These are phyloP conservation scores for Cyaniris semiargus DNA, from an alignment of 2,888 invertebrate species.

Conservation along the genomic window DNA sequence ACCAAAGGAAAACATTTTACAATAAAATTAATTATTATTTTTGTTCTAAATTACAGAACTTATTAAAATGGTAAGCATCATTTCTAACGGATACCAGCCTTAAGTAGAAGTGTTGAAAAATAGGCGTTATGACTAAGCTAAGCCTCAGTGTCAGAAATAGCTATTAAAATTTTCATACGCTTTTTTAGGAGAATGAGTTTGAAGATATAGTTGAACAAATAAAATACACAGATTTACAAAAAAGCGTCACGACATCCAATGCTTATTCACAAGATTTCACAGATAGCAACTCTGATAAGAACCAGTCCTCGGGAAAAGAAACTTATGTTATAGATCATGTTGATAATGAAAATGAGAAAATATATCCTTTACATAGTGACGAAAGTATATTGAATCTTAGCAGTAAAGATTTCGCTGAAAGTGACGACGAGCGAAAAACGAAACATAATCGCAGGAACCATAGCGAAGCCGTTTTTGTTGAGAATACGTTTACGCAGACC, in stretches of 20 bases:
- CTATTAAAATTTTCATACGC: too few species aligned
- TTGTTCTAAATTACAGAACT: constrained; percentile 60
- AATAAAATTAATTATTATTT: constrained; percentile 56
- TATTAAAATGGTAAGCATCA: constrained; percentile 57
- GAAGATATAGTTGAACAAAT: constrained; percentile 65
- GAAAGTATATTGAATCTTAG: constrained; percentile 49
- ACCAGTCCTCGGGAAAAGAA: constrained; percentile 66
- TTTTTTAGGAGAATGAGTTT: constrained; percentile 63
- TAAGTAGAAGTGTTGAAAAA: too few species aligned
- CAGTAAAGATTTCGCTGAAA: constrained; percentile 44
- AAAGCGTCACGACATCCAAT: constrained; percentile 67
- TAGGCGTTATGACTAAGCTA: too few species aligned
- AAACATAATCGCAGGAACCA: constrained; percentile 41
- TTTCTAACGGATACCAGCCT: neutral
- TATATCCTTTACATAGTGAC: constrained; percentile 48
- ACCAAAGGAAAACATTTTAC: constrained; percentile 47
- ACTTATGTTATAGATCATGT: constrained; percentile 67
- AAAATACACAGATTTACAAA: constrained; percentile 66
- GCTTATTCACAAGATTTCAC: constrained; percentile 66
- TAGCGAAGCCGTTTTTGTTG: constrained; percentile 55
- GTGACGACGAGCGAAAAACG: constrained; percentile 42
- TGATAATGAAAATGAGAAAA: constrained; percentile 61
- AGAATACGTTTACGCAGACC: constrained; percentile 75
- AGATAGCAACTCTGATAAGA: constrained; percentile 65
- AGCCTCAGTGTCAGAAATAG: too few species aligned